phyloP scores from a whole-genome alignment of 2,113 vertebrate species.

The Struthidea cinerea region DNA sequence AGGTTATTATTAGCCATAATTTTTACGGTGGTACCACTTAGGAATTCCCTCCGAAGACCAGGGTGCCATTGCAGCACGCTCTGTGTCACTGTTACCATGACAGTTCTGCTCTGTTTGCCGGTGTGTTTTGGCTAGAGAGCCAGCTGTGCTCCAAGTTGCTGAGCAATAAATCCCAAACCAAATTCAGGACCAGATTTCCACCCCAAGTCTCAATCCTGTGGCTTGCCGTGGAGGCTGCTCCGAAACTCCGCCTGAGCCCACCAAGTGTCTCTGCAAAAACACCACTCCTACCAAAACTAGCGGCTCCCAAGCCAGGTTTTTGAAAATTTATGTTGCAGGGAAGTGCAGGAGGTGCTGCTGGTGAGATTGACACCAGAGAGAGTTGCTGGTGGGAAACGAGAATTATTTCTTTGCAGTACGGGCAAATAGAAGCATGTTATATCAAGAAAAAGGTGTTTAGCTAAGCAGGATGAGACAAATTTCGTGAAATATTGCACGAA shows the following conservation, averaged over 20 bases:
- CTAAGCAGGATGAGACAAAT: background rate
- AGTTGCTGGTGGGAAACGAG: background rate
- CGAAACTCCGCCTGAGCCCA: background rate
- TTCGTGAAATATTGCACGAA: background rate
- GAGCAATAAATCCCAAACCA: constrained; percentile 60
- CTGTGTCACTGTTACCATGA: constrained; percentile 28
- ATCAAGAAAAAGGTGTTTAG: background rate
- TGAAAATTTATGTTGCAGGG: rapidly evolving
- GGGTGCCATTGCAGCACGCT: background rate
- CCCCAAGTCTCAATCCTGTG: background rate
- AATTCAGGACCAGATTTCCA: constrained; percentile 48
- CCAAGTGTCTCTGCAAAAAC: background rate
- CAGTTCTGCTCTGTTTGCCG: constrained; percentile 44
- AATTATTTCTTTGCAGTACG: background rate
- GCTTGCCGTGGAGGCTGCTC: background rate
- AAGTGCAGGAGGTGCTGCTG: background rate
- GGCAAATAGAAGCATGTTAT: background rate
- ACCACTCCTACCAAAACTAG: background rate
- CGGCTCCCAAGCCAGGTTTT: rapidly evolving
- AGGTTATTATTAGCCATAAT: constrained; percentile 44
- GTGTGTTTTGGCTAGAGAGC: constrained; percentile 38
- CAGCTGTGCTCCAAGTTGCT: constrained; percentile 52
- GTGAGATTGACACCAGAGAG: background rate
- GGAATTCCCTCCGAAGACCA: constrained; percentile 22
- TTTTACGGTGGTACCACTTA: constrained; percentile 20